Evolutionary conservation across 2,113 vertebrate species (phyloP).

Genomic region (Eurystomus gularis): DNA sequence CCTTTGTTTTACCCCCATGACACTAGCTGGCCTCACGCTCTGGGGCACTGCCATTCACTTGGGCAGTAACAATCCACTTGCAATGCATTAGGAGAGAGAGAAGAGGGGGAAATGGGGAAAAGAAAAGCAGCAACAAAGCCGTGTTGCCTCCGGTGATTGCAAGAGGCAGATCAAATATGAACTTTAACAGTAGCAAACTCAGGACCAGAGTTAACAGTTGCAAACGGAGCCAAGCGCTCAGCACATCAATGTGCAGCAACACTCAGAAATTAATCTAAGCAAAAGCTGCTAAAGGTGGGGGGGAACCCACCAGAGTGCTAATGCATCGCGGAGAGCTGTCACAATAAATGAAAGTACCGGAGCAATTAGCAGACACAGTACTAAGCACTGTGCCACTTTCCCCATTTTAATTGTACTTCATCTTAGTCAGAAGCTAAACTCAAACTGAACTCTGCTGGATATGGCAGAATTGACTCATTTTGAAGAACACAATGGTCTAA

Average conservation of each 20-base stretch:
- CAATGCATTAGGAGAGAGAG: background rate
- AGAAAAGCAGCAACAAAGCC: background rate
- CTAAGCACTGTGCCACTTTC: conserved; percentile 35
- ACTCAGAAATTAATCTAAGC: conserved; percentile 28
- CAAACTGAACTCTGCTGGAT: conserved; percentile 31
- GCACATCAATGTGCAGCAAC: background rate
- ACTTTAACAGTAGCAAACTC: conserved; percentile 1
- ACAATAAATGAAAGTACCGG: conserved; percentile 59
- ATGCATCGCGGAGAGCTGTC: conserved; percentile 60
- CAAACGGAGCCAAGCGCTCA: conserved; percentile 6
- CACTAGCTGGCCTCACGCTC: background rate
- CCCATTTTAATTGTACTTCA: conserved; percentile 48
- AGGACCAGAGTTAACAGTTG: conserved; percentile 7
- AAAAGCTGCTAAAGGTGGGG: conserved; percentile 33
- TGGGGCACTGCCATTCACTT: background rate
- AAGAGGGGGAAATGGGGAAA: background rate
- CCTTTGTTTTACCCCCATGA: background rate
- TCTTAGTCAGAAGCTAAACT: conserved; percentile 58
- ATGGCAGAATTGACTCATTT: conserved; percentile 43
- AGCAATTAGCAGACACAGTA: conserved; percentile 59
- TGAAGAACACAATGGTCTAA: conserved; percentile 40
- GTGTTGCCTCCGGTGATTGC: background rate
- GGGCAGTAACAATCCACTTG: background rate
- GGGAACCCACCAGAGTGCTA: conserved; percentile 39
- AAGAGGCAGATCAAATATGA: conserved; percentile 7